Conservation (phyloP, 92 coral and sea anemone species). For the Hydrozoanthus gracilis region DNA sequence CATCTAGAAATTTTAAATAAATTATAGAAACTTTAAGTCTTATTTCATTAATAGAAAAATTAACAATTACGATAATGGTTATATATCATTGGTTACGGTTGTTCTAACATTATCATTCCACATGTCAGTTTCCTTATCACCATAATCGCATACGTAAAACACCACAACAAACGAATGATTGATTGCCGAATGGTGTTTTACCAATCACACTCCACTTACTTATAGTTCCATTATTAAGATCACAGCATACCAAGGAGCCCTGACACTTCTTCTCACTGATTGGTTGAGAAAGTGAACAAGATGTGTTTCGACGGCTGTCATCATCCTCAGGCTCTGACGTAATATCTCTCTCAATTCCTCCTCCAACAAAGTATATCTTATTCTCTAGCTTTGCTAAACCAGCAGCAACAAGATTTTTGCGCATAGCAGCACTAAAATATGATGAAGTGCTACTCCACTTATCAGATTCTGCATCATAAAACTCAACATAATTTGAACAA, state of each 20-base stretch:
- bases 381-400: constrained; percentile 68
- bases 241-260: constrained; percentile 77
- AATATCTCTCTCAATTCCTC: background rate
- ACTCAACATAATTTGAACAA: constrained; percentile 66
- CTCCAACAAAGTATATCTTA: constrained; percentile 77
- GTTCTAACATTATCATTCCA: no score
- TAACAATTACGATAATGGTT: no score
- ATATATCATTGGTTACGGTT: no score
- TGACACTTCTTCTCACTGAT: constrained; percentile 42
- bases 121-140: no score
- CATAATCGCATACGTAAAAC: constrained; percentile 55
- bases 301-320: no score
- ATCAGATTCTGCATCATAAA: constrained; percentile 58
- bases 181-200: constrained; percentile 71
- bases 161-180: constrained; percentile 75
- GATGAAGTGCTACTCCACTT: constrained; percentile 70
- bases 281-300: no score
- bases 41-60: no score
- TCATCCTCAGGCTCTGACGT: no score
- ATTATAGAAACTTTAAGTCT: no score
- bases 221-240: constrained; percentile 46
- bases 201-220: constrained; percentile 62
- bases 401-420: constrained; percentile 57
- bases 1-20: no score
- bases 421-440: constrained; percentile 38